Percentiles rank a stretch among this genome's conserved stretches.
These are phyloP conservation scores for Panagrolaimus sp. DNA, from an alignment of 1,140 invertebrate species.

Conservation along the genomic window DNA sequence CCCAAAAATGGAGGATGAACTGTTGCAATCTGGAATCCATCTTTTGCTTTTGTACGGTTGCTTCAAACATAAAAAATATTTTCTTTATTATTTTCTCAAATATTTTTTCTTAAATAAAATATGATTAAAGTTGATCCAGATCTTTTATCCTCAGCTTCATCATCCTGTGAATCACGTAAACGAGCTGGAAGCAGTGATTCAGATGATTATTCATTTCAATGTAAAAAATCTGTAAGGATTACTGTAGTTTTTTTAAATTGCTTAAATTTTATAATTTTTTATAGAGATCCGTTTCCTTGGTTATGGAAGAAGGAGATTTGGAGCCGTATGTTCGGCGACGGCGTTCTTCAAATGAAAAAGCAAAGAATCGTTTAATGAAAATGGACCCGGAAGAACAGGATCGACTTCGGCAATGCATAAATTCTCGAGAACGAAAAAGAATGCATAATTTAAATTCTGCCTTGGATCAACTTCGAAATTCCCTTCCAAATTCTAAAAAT, in stretches of 20 bases:
- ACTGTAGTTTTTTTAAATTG: not conserved
- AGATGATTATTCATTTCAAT: not conserved
- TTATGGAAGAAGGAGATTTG: conserved; percentile 11
- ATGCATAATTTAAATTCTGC: conserved; percentile 96
- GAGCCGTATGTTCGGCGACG: conserved; percentile 28
- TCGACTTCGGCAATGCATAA: conserved; percentile 77
- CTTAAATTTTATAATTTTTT: not conserved
- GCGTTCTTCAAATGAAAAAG: not conserved
- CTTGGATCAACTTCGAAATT: conserved; percentile 80
- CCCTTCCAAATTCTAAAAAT: conserved; percentile 59
- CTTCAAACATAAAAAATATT: no score
- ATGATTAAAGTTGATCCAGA: no score
- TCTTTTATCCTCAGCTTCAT: not conserved
- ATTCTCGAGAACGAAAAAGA: conserved; percentile 79
- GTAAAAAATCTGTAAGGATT: conserved; percentile 10
- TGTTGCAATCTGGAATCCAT: no score
- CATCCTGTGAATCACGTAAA: not conserved
- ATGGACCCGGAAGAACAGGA: conserved; percentile 32
- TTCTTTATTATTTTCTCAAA: no score
- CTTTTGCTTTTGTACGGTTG: no score
- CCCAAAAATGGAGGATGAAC: no score
- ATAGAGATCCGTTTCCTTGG: not conserved
- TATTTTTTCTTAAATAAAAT: no score
- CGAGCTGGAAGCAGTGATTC: conserved; percentile 15
- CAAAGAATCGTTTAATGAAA: conserved; percentile 3